Evolutionary conservation across 2,113 vertebrate genomes (phyloP).

Genomic region (Hyla sarda): DNA sequence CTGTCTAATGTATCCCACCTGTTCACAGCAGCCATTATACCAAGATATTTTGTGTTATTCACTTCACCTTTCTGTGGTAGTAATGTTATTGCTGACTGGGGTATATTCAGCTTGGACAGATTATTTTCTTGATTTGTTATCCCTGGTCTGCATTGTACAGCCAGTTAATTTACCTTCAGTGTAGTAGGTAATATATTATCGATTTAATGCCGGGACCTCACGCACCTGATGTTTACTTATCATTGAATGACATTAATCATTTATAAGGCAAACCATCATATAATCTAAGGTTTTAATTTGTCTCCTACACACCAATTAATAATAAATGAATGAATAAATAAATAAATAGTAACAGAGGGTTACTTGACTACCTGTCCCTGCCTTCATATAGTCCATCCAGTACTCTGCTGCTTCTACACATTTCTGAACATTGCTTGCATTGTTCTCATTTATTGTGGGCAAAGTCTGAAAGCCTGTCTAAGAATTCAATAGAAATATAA

Average conservation of each 20-base stretch:
- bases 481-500: too few species aligned
- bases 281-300: not conserved
- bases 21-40: not conserved
- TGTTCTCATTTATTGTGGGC: not conserved
- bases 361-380: not conserved
- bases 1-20: too few species aligned
- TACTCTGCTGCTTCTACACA: not conserved
- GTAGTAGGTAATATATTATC: not conserved
- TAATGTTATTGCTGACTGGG: not conserved
- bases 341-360: not conserved
- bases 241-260: not conserved
- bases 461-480: too few species aligned
- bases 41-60: not conserved
- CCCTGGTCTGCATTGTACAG: not conserved
- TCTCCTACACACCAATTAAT: not conserved
- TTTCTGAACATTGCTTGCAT: not conserved
- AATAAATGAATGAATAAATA: not conserved
- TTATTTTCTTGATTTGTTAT: not conserved
- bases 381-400: not conserved
- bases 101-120: not conserved
- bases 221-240: not conserved
- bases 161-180: not conserved
- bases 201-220: not conserved
- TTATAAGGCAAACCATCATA: not conserved
- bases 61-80: too few species aligned